phyloP scores from a whole-genome alignment of 2,113 vertebrate species.

The Rhea pennata region DNA sequence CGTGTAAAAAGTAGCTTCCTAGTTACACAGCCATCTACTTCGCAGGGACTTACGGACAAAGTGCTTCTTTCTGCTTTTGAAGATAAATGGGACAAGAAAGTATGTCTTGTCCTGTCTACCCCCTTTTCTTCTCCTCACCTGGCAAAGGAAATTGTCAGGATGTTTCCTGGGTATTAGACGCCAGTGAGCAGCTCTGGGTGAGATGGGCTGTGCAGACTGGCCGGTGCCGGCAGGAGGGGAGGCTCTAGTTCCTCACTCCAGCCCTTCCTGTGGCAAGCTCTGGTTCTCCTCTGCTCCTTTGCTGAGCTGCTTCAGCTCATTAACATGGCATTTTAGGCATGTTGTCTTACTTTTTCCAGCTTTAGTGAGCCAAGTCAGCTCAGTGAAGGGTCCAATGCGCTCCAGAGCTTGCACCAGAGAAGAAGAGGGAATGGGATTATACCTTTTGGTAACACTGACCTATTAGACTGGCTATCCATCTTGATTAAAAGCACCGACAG shows the following conservation, averaged over 20 bases:
- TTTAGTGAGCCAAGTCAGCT: background rate
- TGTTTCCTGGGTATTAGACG: background rate
- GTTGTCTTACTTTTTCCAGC: background rate
- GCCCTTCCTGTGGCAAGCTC: background rate
- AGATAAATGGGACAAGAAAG: background rate
- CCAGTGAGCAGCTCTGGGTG: background rate
- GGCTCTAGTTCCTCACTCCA: background rate
- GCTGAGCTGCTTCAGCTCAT: background rate
- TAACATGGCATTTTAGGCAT: background rate
- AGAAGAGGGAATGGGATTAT: background rate
- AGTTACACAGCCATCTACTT: background rate
- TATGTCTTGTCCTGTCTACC: background rate
- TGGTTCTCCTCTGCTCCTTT: background rate
- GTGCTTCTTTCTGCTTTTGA: background rate
- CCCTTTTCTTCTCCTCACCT: background rate
- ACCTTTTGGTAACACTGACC: background rate
- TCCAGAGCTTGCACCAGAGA: background rate
- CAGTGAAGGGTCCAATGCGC: background rate
- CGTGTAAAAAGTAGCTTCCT: background rate
- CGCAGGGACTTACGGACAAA: rapidly evolving
- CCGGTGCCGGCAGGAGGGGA: background rate
- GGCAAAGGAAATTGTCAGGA: background rate
- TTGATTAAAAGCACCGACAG: background rate
- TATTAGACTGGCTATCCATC: background rate
- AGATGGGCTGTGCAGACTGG: background rate